Evolutionary conservation across 2,113 vertebrate species (phyloP).

Genomic region (Tragelaphus scriptus): DNA sequence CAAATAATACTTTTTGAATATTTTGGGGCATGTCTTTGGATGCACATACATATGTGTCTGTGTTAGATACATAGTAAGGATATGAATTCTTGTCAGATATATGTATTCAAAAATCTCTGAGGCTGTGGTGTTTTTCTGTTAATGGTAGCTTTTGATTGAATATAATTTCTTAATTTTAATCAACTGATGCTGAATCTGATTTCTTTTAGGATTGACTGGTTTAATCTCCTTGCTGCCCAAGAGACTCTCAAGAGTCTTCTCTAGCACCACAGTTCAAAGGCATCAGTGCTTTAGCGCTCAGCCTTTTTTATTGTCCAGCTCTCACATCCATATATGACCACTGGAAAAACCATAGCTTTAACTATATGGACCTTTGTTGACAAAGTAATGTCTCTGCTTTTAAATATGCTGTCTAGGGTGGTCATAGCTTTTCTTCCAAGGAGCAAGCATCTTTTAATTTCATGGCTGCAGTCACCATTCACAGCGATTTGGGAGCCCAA

Average conservation of each 20-base stretch:
- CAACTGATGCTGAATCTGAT: neutral
- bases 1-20: neutral
- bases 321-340: neutral
- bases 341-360: neutral
- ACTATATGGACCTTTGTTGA: neutral
- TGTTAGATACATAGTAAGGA: neutral
- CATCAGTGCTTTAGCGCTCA: neutral
- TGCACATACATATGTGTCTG: neutral
- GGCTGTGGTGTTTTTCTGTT: neutral
- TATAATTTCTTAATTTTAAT: neutral
- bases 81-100: neutral
- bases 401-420: neutral
- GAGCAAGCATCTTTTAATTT: neutral
- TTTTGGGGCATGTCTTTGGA: neutral
- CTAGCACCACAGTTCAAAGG: neutral
- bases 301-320: neutral
- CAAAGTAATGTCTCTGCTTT: neutral
- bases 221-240: neutral
- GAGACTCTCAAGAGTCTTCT: neutral
- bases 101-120: neutral
- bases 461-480: neutral
- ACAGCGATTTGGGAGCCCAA: neutral
- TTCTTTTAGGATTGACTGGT: neutral
- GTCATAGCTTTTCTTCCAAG: neutral
- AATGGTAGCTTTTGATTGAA: neutral